Conservation (phyloP, 2,888 invertebrate species). For the Tipula unca region DNA sequence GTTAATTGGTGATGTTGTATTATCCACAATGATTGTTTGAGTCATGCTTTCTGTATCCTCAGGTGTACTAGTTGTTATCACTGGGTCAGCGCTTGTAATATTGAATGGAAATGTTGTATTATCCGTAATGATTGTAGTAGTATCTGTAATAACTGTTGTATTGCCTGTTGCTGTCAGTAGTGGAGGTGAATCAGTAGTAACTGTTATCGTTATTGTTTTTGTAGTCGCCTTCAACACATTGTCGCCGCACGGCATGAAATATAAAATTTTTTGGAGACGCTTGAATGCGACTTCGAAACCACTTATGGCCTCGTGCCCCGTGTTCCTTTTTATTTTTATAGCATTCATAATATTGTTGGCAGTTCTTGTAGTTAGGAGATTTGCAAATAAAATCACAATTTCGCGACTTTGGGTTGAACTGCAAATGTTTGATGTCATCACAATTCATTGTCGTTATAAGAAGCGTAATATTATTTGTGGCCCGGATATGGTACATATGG, state of each 20-base stretch:
- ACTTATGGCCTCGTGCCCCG: not conserved
- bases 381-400: not conserved
- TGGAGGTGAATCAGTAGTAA: too few relatives aligned
- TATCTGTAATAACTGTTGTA: too few relatives aligned
- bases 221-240: not conserved
- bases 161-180: too few relatives aligned
- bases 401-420: not conserved
- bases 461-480: not conserved
- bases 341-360: not conserved
- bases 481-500: not conserved
- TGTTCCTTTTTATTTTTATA: not conserved
- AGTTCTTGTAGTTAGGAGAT: not conserved
- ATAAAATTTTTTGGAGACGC: not conserved
- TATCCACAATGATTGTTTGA: too few relatives aligned
- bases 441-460: not conserved
- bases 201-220: too few relatives aligned
- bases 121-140: too few relatives aligned
- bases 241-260: not conserved
- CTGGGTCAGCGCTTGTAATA: too few relatives aligned
- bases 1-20: too few relatives aligned
- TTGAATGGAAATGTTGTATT: too few relatives aligned
- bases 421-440: not conserved
- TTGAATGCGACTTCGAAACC: not conserved
- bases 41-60: too few relatives aligned
- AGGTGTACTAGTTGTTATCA: too few relatives aligned